Conservation (phyloP, 35 echinoderm and acorn worm genomes). For the Heliocidaris tuberculata region DNA sequence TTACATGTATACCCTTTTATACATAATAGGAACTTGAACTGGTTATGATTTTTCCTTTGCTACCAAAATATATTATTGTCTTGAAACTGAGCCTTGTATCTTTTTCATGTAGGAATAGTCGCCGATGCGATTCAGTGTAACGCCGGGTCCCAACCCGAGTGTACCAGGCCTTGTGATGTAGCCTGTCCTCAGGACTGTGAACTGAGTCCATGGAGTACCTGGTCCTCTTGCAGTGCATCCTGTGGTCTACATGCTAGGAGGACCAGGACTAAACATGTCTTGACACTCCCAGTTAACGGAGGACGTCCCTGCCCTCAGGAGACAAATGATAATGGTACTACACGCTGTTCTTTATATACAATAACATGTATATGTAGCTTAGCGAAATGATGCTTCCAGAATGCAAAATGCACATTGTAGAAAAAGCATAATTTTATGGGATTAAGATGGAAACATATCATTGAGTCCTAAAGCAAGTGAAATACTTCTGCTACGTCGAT, state of each 20-base stretch:
- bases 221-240: conserved; percentile 78
- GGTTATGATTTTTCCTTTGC: too few species aligned
- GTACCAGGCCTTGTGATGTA: conserved; percentile 59
- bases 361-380: too few species aligned
- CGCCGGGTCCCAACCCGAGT: conserved; percentile 44
- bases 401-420: too few species aligned
- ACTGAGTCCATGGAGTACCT: conserved; percentile 74
- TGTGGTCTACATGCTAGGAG: conserved; percentile 71
- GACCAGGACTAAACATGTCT: conserved; percentile 59
- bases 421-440: too few species aligned
- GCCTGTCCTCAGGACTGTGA: conserved; percentile 85
- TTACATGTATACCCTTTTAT: too few species aligned
- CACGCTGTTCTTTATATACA: too few species aligned
- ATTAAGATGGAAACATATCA: too few species aligned
- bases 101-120: conserved; percentile 53
- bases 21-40: too few species aligned
- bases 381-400: background rate
- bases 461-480: too few species aligned
- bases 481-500: too few species aligned
- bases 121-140: conserved; percentile 66
- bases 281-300: conserved; percentile 61
- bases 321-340: conserved; percentile 66
- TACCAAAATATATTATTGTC: too few species aligned
- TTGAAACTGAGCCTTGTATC: background rate
- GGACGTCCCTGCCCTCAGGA: conserved; percentile 68